phyloP scores from a whole-genome alignment of 1,140 invertebrate genomes.

The Teleopsis dalmanni region DNA sequence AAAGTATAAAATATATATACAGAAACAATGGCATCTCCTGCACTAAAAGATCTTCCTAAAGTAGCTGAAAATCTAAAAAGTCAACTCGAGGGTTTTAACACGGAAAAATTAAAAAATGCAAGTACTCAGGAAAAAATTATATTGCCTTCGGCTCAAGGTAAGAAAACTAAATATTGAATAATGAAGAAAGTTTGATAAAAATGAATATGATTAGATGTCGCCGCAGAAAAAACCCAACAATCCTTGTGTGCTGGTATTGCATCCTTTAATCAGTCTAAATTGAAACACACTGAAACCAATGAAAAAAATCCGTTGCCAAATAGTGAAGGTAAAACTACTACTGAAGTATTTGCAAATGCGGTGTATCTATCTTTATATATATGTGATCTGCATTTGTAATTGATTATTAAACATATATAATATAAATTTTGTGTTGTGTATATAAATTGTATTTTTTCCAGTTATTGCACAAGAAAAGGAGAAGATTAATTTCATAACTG shows the following conservation, averaged over 20 bases:
- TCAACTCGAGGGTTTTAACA: conserved; percentile 79
- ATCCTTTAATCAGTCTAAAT: conserved; percentile 67
- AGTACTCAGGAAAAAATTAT: conserved; percentile 80
- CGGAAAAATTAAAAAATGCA: conserved; percentile 72
- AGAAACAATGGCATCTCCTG: conserved; percentile 53
- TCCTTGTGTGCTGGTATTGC: conserved; percentile 78
- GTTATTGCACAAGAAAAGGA: conserved; percentile 81
- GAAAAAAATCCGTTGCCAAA: conserved; percentile 91
- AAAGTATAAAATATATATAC: too few species aligned
- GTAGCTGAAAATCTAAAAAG: conserved; percentile 79
- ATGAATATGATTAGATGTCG: conserved; percentile 60
- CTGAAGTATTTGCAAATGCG: too few species aligned
- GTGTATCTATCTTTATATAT: too few species aligned
- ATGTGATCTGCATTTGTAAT: too few species aligned
- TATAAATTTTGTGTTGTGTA: background rate
- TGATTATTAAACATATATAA: background rate
- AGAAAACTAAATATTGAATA: conserved; percentile 4
- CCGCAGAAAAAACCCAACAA: conserved; percentile 78
- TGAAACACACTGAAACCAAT: conserved; percentile 88
- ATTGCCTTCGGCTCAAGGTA: conserved; percentile 81
- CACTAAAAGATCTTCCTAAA: conserved; percentile 82
- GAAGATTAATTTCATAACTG: conserved; percentile 75
- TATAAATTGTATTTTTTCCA: conserved; percentile 45
- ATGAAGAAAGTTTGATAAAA: conserved; percentile 1
- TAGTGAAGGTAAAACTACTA: conserved; percentile 71